phyloP scores from a whole-genome alignment of 2,113 vertebrate genomes.

The Mesocricetus auratus region DNA sequence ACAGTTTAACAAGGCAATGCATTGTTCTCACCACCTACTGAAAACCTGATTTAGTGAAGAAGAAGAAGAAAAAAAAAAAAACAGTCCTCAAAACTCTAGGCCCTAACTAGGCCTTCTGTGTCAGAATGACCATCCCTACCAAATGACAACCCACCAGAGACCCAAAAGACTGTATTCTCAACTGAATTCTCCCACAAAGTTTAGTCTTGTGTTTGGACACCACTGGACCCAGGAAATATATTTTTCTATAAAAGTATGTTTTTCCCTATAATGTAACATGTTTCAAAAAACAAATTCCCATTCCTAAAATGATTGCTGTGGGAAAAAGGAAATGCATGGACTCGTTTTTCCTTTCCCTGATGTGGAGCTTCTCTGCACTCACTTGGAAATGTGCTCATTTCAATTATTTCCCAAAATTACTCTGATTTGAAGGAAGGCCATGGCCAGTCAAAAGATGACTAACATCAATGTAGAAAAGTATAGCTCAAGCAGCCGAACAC shows the following conservation, averaged over 20 bases:
- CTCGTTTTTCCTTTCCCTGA: constrained; percentile 7
- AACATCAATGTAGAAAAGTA: not conserved
- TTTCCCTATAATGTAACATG: not conserved
- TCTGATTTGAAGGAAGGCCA: not conserved
- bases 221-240: not conserved
- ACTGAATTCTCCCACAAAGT: not conserved
- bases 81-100: not conserved
- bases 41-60: not conserved
- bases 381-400: constrained; percentile 21
- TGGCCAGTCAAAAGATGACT: not conserved
- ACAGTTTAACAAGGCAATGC: not conserved
- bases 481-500: not conserved
- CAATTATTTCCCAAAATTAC: constrained; percentile 3
- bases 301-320: constrained; percentile 23
- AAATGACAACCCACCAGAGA: not conserved
- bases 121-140: not conserved
- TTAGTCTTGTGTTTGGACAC: not conserved
- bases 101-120: not conserved
- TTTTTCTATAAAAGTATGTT: not conserved
- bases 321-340: not conserved
- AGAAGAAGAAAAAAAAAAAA: not conserved
- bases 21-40: not conserved
- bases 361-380: not conserved
- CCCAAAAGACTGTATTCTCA: not conserved
- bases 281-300: constrained; percentile 23